A percentile compares a stretch with the other conserved stretches of the same genome.
phyloP scores from a whole-genome alignment of 2,888 invertebrate species.

The Atrina japonica region DNA sequence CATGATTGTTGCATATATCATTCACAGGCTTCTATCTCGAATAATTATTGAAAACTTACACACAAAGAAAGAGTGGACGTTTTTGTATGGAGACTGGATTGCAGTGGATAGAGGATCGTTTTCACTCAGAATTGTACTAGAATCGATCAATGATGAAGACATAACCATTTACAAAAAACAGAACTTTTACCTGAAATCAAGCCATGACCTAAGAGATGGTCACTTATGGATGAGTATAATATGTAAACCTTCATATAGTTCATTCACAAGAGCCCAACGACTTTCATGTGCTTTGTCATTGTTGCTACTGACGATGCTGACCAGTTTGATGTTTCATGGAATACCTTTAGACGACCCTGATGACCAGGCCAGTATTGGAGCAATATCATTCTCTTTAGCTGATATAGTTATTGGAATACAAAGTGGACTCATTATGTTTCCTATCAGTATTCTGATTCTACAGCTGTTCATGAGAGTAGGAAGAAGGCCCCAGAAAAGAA shows the following conservation, averaged over 20 bases:
- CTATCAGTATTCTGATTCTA: slow-evolving; percentile 65
- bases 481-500: slow-evolving; percentile 28
- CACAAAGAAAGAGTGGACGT: slow-evolving; percentile 63
- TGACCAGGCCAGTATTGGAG: slow-evolving; percentile 55
- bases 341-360: slow-evolving; percentile 64
- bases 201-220: slow-evolving; percentile 67
- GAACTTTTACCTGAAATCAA: slow-evolving; percentile 58
- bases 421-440: slow-evolving; percentile 68
- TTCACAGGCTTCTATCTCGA: slow-evolving; percentile 68
- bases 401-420: slow-evolving; percentile 67
- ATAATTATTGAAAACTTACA: slow-evolving; percentile 69
- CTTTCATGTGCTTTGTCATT: slow-evolving; percentile 74
- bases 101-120: slow-evolving; percentile 57
- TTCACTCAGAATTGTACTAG: slow-evolving; percentile 52
- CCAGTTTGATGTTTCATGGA: slow-evolving; percentile 77
- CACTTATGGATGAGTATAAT: slow-evolving; percentile 79
- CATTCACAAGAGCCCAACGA: slow-evolving; percentile 76
- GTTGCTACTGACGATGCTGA: slow-evolving; percentile 72
- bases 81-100: slow-evolving; percentile 72
- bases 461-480: slow-evolving; percentile 59
- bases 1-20: too few relatives aligned
- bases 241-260: slow-evolving; percentile 67
- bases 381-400: slow-evolving; percentile 53
- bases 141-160: slow-evolving; percentile 48
- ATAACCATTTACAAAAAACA: slow-evolving; percentile 47